Base-by-base conservation (phyloP, 2,797 vertebrate species). In the Lates japonicus region DNA sequence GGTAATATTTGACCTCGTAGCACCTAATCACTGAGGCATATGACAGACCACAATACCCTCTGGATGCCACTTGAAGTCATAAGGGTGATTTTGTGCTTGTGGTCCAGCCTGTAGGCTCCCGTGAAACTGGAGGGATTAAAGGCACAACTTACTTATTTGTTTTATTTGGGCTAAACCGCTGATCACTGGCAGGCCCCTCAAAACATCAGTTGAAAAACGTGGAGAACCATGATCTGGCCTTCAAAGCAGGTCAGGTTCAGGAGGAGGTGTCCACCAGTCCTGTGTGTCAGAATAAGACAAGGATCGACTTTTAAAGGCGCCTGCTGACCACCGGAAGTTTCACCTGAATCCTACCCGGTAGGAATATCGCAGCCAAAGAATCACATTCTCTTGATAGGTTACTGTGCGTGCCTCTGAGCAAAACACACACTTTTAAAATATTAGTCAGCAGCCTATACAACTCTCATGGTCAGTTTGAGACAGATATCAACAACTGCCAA, bases 41-140 rank as follows among this genome's bases (percentile, higher is more conserved):
- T 7, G 3, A 73, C 96, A 96, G 54, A 96, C 1, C 22, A 86
- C 88, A 7, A 1, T 96, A 17, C 94, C 95, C 0, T 61, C 35
- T 4, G 96, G 63, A 96, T 91, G 10, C 92, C 90, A 35, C 92
- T 96, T 10, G 22, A n/a, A 74, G 58, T 96, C 96, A 29, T 88
- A 76, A 1, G 94, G 96, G 35, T 97, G 94, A 11, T 54, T 97
- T 96, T 0, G 51, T 85, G 2, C 54, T 92, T 0, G 95, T 97
- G 66, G 79, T 90, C 97, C 97, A 97, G 49, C 94, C 94, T 92
- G 85, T 96, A 97, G 91, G 97, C 90, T 33, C 96, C 97, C 96
- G 0, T 1, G 42, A 68, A 58, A n/a, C n/a, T 62, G 11, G 29
- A 75, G 7, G 69, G 8, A 70, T 42, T 13, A 49, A 9, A 11